These are phyloP conservation scores for Protaetia brevitarsis DNA, from an alignment of 1,140 invertebrate species.

Conservation along the genomic window DNA sequence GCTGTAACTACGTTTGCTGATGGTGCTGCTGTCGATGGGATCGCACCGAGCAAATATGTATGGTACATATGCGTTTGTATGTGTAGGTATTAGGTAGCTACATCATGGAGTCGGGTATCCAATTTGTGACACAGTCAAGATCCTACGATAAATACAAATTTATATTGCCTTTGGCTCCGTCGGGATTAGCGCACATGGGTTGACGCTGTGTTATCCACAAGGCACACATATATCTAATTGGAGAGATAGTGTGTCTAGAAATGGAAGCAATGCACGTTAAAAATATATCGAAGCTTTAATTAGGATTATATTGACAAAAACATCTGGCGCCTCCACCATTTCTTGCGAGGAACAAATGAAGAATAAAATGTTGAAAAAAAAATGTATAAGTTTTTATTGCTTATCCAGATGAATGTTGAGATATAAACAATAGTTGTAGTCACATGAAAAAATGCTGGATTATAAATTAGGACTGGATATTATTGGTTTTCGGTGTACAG, in stretches of 20 bases:
- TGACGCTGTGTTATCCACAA: not conserved
- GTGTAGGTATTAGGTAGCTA: not conserved
- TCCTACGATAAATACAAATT: not conserved
- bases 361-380: too few relatives aligned
- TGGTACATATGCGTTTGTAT: not conserved
- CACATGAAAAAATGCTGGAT: too few relatives aligned
- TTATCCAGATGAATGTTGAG: too few relatives aligned
- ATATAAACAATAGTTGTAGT: too few relatives aligned
- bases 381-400: too few relatives aligned
- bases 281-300: not conserved
- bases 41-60: not conserved
- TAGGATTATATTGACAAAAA: not conserved
- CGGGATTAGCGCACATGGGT: not conserved
- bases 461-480: too few relatives aligned
- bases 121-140: not conserved
- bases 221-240: not conserved
- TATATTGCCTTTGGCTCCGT: not conserved
- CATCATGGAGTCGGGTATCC: not conserved
- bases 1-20: not conserved
- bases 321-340: not conserved
- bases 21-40: not conserved
- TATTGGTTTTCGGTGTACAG: too few relatives aligned
- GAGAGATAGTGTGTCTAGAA: not conserved
- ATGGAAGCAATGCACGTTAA: not conserved
- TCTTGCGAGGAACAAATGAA: too few relatives aligned